Conservation (phyloP, 2,888 invertebrate genomes). For the Agrochola lychnidis region DNA sequence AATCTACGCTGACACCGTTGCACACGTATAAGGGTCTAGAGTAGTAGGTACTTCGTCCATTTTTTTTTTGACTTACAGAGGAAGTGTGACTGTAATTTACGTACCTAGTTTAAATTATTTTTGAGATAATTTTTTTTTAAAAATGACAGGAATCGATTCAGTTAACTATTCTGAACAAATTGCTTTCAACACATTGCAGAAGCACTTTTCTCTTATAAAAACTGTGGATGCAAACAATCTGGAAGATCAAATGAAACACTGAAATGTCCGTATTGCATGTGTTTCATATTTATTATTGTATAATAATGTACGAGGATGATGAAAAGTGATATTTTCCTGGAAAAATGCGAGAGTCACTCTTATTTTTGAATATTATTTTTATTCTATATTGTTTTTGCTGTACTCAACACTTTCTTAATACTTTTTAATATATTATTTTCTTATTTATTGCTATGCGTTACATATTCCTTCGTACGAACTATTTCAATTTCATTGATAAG, state of each 20-base stretch:
- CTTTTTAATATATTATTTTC: neutral
- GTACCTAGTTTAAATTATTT: neutral
- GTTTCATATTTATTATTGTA: constrained; percentile 25
- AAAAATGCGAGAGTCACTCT: neutral
- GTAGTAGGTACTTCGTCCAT: neutral
- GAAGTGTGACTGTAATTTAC: neutral
- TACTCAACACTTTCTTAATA: neutral
- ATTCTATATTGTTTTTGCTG: neutral
- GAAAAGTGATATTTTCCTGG: neutral
- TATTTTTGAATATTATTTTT: too few relatives aligned
- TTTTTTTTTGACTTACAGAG: neutral
- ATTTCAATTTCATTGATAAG: neutral
- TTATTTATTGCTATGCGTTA: neutral
- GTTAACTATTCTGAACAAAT: too few relatives aligned
- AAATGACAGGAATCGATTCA: too few relatives aligned
- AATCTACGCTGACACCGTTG: neutral
- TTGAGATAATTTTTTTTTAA: too few relatives aligned
- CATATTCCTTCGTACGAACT: neutral
- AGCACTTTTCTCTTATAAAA: constrained; percentile 22
- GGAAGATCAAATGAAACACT: constrained; percentile 34
- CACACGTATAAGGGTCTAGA: neutral
- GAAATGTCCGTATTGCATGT: constrained; percentile 6
- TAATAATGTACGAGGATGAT: neutral
- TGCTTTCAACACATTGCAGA: neutral
- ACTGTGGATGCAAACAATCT: constrained; percentile 30